Conservation (phyloP, 2,113 vertebrate genomes). For the Ceyx cyanopectus region DNA sequence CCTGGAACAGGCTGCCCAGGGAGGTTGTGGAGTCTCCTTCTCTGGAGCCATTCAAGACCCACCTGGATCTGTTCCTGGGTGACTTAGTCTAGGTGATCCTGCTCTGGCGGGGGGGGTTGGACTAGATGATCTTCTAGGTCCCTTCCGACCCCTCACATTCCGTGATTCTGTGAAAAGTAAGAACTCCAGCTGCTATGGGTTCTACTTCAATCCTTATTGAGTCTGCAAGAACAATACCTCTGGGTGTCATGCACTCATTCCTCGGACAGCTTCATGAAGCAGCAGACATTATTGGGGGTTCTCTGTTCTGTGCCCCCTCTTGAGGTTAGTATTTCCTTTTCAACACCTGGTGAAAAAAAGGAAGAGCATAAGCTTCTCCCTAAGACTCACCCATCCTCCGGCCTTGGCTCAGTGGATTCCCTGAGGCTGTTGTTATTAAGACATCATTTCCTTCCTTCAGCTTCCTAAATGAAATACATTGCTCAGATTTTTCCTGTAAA, state of each 20-base stretch:
- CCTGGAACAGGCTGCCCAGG: no score
- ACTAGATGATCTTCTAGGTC: no score
- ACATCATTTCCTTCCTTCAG: slow-evolving; percentile 25
- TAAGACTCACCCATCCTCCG: slow-evolving; percentile 23
- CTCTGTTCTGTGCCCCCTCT: neutral
- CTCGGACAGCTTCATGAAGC: neutral
- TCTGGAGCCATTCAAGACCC: no score
- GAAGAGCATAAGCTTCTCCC: slow-evolving; percentile 1
- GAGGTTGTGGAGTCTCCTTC: no score
- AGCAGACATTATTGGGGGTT: neutral
- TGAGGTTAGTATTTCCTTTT: neutral
- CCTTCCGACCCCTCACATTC: no score
- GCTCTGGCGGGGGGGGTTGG: no score
- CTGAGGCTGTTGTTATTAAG: slow-evolving; percentile 29
- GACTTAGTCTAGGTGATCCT: no score
- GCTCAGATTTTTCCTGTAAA: slow-evolving; percentile 50
- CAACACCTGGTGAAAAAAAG: neutral
- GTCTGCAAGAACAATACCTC: neutral
- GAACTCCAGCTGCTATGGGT: neutral
- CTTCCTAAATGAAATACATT: slow-evolving; percentile 41
- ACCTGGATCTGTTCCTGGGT: no score
- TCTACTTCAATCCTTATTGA: neutral
- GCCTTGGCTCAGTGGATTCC: slow-evolving; percentile 35
- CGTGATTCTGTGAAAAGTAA: neutral
- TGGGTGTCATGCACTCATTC: neutral